Base-by-base conservation (phyloP, 2,797 vertebrate genomes). In the Labroides dimidiatus region DNA sequence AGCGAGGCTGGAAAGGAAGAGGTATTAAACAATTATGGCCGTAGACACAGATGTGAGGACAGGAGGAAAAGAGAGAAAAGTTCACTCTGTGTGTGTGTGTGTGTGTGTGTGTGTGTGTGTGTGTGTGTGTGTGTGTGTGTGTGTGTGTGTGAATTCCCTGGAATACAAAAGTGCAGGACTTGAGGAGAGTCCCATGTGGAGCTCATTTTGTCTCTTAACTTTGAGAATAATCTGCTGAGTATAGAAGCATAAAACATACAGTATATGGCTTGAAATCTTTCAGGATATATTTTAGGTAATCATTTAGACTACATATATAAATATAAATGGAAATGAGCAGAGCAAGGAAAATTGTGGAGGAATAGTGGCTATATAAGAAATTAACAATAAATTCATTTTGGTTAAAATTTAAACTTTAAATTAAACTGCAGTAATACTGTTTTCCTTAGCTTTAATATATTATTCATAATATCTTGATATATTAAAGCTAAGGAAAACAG, bases 11-110 rank as follows among this genome's bases (percentile, higher is more conserved):
- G 60, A 69, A 69, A 53, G 69, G 52, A 50, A 77, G 66, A 71
- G 69, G 59, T 81, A 85, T 82, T 78, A 68, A 86, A 82, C 82
- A 83, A 85, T 89, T 89, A 86, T 63, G 68, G 33, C 69, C 57
- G 17, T 47, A 67, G 69, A 81, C 63, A 58, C 84, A 84, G 71
- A 87, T 84, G 81, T 84, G 56, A 72, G 64, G 56, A 69, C 54
- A 73, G 72, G 45, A 33, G 70, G 59, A 54, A 69, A 58, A 54
- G 55, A 14, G 13, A 20, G 21, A 23, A 47, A 21, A 48, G 47
- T 56, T 64, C 12, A 16, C 37, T 58, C 62, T 49, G 59, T 51
- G 72, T 48, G 41, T 36, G 13, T 72, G 30, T 43, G 57, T 70
- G 66, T 75, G 59, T 57, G 52, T 58, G 77, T 41, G 71, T 54